A percentile compares a stretch with the other conserved stretches of the same genome.
Conservation (phyloP, 2,113 vertebrate genomes). For the Heterotilapia buettikoferi region DNA sequence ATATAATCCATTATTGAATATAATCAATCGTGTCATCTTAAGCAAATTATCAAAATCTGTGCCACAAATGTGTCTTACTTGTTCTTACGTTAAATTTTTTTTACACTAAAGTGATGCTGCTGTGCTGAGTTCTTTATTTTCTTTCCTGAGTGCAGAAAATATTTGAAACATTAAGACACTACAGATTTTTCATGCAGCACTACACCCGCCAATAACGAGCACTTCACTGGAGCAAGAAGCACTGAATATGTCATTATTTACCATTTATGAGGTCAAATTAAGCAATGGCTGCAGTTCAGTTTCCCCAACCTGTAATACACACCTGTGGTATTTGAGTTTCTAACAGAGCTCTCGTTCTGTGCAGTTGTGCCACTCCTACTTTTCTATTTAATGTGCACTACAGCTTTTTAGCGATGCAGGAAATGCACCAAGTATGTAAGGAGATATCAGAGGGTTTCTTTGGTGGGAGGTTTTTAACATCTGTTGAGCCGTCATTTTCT, state of each 20-base stretch:
- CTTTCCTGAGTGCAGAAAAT: neutral
- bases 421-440: neutral
- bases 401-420: neutral
- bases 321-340: neutral
- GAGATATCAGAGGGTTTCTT: neutral
- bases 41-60: neutral
- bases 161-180: neutral
- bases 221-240: neutral
- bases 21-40: neutral
- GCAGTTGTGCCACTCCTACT: fast-evolving
- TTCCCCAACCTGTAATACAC: neutral
- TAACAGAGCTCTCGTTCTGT: neutral
- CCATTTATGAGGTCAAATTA: neutral
- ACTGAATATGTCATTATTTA: fast-evolving
- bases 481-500: neutral
- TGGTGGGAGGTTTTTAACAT: neutral
- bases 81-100: fast-evolving
- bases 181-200: fast-evolving
- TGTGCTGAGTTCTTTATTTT: neutral
- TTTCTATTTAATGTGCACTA: neutral
- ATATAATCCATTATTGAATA: neutral
- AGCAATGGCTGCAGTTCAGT: fast-evolving
- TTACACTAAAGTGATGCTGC: neutral
- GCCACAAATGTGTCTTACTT: neutral
- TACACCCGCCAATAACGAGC: neutral